Conservation (phyloP, 2,113 vertebrate species). For the Vanacampus margaritifer region DNA sequence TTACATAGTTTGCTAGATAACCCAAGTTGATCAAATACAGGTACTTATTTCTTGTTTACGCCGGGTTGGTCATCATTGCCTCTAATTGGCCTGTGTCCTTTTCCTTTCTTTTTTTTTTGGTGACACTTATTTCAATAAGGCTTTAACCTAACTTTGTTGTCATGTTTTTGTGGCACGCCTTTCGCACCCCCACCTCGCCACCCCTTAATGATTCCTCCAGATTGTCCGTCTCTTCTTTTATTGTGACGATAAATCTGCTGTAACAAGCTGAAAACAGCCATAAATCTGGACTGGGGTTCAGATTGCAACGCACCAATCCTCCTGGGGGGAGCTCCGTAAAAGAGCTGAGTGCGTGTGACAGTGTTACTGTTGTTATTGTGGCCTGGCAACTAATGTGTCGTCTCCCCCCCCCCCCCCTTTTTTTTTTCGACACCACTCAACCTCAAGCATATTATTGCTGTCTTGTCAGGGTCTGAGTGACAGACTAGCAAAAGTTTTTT, state of each 20-base stretch:
- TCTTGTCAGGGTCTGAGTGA: neutral
- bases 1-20: neutral
- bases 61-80: neutral
- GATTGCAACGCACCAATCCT: conserved; percentile 68
- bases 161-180: neutral
- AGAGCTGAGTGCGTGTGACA: conserved; percentile 59
- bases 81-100: neutral
- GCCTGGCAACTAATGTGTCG: conserved; percentile 52
- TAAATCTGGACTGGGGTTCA: conserved; percentile 69
- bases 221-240: conserved; percentile 78
- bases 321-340: conserved; percentile 56
- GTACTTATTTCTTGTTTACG: neutral
- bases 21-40: neutral
- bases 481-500: neutral
- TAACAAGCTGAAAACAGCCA: conserved; percentile 80
- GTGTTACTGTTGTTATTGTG: conserved; percentile 64
- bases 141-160: neutral
- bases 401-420: too few relatives aligned
- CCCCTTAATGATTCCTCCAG: conserved; percentile 76
- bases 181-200: neutral
- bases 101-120: neutral
- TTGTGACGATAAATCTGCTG: conserved; percentile 81
- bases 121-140: neutral
- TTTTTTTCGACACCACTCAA: conserved; percentile 55
- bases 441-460: conserved; percentile 26